Conservation (phyloP, 2,797 vertebrate genomes). For the Myotis planiceps region DNA sequence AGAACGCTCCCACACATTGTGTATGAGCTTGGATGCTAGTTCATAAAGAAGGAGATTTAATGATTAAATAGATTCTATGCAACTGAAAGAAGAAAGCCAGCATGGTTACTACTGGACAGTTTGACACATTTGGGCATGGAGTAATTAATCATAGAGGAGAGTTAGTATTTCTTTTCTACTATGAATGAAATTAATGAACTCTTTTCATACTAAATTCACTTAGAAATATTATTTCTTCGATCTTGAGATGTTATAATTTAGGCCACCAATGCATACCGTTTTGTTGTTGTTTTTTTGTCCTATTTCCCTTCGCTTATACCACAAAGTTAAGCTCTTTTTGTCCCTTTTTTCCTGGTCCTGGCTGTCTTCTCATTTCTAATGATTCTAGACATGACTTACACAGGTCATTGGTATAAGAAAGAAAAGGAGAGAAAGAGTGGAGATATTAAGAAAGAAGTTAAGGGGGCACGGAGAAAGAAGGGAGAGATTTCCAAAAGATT, state of each 20-base stretch:
- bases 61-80: neutral
- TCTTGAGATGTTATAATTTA: neutral
- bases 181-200: conserved; percentile 34
- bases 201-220: conserved; percentile 9
- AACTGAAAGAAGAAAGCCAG: neutral
- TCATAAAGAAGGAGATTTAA: neutral
- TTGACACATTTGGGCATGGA: neutral
- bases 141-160: conserved; percentile 45
- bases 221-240: conserved; percentile 34
- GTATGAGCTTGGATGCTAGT: neutral
- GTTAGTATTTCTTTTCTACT: conserved; percentile 19
- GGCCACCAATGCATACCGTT: neutral
- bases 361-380: neutral
- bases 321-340: neutral
- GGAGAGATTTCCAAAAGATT: neutral
- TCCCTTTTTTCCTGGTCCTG: neutral
- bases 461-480: neutral
- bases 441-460: neutral
- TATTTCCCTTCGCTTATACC: neutral
- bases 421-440: neutral
- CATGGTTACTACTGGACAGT: conserved; percentile 13
- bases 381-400: neutral
- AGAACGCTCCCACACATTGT: neutral
- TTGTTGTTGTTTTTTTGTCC: neutral
- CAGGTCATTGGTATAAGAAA: neutral